Conservation (phyloP, 2,113 vertebrate genomes). For the Malaclemys terrapin region DNA sequence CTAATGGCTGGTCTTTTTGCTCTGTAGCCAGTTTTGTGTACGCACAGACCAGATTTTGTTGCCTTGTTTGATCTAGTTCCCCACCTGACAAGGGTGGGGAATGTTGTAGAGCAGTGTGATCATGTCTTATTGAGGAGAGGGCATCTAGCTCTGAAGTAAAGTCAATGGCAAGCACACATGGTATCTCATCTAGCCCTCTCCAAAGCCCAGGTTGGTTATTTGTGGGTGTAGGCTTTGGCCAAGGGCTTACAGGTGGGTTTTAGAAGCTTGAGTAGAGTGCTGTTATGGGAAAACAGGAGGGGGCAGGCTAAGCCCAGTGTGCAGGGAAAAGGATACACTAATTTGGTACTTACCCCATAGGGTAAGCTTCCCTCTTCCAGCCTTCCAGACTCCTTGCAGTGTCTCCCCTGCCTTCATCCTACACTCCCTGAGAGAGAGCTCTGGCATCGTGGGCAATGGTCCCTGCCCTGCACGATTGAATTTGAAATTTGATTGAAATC, state of each 20-base stretch:
- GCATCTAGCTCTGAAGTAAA: not conserved
- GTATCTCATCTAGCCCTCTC: not conserved
- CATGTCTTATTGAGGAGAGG: not conserved
- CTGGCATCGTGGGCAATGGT: not conserved
- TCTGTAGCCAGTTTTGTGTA: not conserved
- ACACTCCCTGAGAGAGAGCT: not conserved
- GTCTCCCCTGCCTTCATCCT: not conserved
- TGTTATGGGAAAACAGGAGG: not conserved
- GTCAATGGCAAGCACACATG: not conserved
- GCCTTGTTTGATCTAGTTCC: not conserved
- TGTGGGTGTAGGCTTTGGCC: not conserved
- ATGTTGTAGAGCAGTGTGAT: not conserved
- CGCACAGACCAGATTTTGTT: not conserved
- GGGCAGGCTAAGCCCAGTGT: not conserved
- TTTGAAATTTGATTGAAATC: not conserved
- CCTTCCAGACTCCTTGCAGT: not conserved
- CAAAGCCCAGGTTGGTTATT: not conserved
- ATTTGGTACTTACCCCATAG: not conserved
- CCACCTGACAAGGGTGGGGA: not conserved
- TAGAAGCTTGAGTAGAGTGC: not conserved
- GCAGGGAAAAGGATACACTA: not conserved
- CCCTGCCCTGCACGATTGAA: not conserved
- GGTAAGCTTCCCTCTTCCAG: not conserved
- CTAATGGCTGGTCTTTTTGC: not conserved
- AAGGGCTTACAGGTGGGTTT: not conserved